Evolutionary conservation across 1,140 invertebrate species (phyloP).

Genomic region (Pseudoatta argentina): DNA sequence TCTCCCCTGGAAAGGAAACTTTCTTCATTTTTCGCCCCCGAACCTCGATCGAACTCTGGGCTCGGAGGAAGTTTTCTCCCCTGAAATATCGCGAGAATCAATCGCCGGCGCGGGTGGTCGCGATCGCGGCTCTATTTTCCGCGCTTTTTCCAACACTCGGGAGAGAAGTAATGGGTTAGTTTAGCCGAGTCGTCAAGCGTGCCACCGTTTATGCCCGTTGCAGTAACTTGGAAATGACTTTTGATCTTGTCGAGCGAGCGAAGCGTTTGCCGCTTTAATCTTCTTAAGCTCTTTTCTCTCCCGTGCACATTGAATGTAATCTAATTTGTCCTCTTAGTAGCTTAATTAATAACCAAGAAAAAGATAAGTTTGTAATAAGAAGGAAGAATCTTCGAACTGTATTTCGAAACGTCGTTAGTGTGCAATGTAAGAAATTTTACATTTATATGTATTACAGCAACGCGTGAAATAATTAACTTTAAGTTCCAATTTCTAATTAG

Average conservation of each 20-base stretch:
- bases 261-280: conserved; percentile 19
- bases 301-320: conserved; percentile 30
- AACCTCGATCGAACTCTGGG: conserved; percentile 31
- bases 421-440: neutral
- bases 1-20: conserved; percentile 79
- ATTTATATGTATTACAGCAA: neutral
- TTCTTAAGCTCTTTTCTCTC: neutral
- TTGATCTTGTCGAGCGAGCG: conserved; percentile 35
- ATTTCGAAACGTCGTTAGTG: neutral
- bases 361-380: neutral
- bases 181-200: conserved; percentile 43
- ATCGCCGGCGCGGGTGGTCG: conserved; percentile 79
- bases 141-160: conserved; percentile 42
- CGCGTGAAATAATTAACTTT: neutral
- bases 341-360: conserved; percentile 9
- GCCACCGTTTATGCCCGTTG: conserved; percentile 28
- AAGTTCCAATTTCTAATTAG: neutral
- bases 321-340: neutral
- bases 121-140: conserved; percentile 69
- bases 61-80: conserved; percentile 62
- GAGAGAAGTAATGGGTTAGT: conserved; percentile 63
- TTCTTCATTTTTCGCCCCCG: conserved; percentile 84
- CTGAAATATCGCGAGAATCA: conserved; percentile 84
- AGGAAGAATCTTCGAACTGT: neutral
- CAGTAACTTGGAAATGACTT: conserved; percentile 31